Evolutionary conservation across 2,113 vertebrate genomes (phyloP), one percentile per base, ranked within the genome.

Genomic region (Vulpes vulpes): DNA sequence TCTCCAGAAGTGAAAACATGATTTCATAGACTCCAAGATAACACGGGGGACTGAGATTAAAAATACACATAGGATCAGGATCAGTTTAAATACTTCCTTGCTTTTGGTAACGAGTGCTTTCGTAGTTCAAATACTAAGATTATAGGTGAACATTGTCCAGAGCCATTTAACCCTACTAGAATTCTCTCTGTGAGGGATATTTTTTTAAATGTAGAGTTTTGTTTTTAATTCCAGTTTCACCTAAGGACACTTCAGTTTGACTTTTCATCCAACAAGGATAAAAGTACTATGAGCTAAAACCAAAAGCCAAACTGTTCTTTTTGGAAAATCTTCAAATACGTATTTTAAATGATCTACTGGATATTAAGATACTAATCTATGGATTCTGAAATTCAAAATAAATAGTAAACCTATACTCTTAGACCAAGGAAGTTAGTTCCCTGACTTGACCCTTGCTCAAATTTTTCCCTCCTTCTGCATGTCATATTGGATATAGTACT

Each of bases 311-410:
- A 64, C 38, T 55, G 53, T 89, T 95, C 22, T 80, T 90, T 83
- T 57, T 51, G 79, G 69, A 87, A 85, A 85, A 83, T 59, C 32
- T 96, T 89, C 43, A 92, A 62, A 59, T 87, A 78, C 10, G 2
- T 62, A 89, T n/a, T 81, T 80, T 76, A 94, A 86, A 82, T 74
- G 71, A 64, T 74, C 10, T 53, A 76, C 27, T 82, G 69, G 43
- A 27, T 30, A 76, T 51, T 49, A 76, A 51, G 74, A 76, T 51
- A 51, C 43, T 51, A 76, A 76, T 76, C 79, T 92, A 84, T 83
- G 30, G 49, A 67, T 92, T 64, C n/a, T 78, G 91, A 69, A 97
- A 92, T 16, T 91, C 25, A 82, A 84, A 96, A 49, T 30, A 85
- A 92, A 65, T 67, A 76, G 32, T 86, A 85, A 89, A 59, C 43